Percentiles rank a stretch among this genome's conserved stretches.
phyloP scores from a whole-genome alignment of 2,797 vertebrate species.

The Pelobates cultripes region DNA sequence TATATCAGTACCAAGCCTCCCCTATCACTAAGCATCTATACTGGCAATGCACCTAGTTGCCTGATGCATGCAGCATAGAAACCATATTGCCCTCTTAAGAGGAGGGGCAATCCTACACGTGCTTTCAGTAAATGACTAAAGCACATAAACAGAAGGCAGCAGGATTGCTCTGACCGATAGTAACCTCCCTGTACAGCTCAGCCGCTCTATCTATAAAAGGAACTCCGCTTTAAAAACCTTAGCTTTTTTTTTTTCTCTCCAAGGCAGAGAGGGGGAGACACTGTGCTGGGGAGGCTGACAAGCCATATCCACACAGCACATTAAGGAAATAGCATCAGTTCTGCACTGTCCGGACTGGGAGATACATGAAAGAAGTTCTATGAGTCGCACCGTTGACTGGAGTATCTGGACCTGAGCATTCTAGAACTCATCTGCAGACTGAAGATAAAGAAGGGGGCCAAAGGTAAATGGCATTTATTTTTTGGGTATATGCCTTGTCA shows the following conservation, averaged over 20 bases:
- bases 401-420: neutral
- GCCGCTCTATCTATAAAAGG: constrained; percentile 49
- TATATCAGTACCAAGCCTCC: no score
- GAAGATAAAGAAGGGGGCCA: neutral
- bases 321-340: constrained; percentile 7
- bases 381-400: neutral
- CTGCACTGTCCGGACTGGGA: constrained; percentile 14
- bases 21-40: no score
- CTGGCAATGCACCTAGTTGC: no score
- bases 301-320: constrained; percentile 26
- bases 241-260: constrained; percentile 2
- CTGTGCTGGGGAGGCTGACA: constrained; percentile 30
- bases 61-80: neutral
- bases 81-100: constrained; percentile 26
- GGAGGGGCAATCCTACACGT: constrained; percentile 36
- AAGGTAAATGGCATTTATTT: constrained; percentile 21
- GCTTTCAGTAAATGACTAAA: constrained; percentile 11
- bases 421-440: neutral
- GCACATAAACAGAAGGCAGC: constrained; percentile 48
- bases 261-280: constrained; percentile 43
- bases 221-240: constrained; percentile 43
- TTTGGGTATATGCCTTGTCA: neutral
- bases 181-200: constrained; percentile 44
- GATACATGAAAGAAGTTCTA: neutral
- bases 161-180: constrained; percentile 41